Evolutionary conservation across 2,113 vertebrate species (phyloP).

Genomic region (Egretta garzetta): DNA sequence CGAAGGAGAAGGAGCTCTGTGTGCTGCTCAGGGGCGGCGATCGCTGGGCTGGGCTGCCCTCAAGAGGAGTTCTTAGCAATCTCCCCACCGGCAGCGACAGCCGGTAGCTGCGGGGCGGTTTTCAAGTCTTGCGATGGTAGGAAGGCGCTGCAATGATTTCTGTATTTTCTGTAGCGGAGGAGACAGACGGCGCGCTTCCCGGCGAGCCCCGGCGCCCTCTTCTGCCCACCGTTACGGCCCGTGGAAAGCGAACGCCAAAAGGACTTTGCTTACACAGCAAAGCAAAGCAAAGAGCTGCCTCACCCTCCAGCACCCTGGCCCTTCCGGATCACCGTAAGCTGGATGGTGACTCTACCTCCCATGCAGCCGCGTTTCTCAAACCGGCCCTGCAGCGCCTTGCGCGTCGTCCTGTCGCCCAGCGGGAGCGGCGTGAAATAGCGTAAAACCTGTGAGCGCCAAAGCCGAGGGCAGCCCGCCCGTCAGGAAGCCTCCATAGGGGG

Average conservation of each 20-base stretch:
- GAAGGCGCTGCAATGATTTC: accelerated
- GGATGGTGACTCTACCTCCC: too few relatives aligned
- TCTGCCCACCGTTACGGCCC: accelerated
- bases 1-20: accelerated
- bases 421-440: background rate
- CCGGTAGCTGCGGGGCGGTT: too few relatives aligned
- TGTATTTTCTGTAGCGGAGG: accelerated
- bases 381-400: background rate
- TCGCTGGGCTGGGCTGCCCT: background rate
- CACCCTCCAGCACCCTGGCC: background rate
- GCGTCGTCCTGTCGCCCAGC: background rate
- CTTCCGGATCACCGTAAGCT: accelerated
- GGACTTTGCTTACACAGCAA: background rate
- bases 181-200: accelerated
- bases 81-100: accelerated
- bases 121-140: too few relatives aligned
- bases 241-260: background rate
- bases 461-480: background rate
- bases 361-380: background rate
- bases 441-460: background rate
- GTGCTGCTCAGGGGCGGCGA: background rate
- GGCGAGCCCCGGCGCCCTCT: accelerated
- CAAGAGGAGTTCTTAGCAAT: background rate
- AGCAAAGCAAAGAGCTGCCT: background rate
- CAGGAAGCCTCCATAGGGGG: background rate